Base-by-base conservation (phyloP, 2,888 invertebrate species). In the Gandaritis pyraliata region DNA sequence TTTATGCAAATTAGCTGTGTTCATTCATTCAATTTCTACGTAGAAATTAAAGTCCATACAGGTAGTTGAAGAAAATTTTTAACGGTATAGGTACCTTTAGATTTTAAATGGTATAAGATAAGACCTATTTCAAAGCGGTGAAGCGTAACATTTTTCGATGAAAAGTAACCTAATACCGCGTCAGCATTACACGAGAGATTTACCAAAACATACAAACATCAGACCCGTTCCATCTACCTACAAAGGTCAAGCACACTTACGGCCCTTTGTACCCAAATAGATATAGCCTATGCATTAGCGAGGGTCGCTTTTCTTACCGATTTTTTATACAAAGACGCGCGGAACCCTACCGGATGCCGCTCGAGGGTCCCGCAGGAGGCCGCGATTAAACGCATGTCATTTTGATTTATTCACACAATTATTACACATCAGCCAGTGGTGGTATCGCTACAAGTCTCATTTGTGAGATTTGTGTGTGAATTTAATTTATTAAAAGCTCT, bases 321-420 rank as follows among this genome's bases (percentile, higher is more conserved):
- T 83, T 33, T 83, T 82, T 73, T 73, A 74, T 70, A 77, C 76
- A 82, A 75, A 79, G 76, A 77, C 70, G 74, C 70, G 69, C 73
- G 75, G 76, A 73, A 74, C 76, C 74, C 77, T 78, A 78, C 82
- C 80, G 81, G 77, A 71, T 72, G 73, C 72, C 82, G 81, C 79
- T 77, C 73, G 77, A 77, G 81, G 82, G 84, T 80, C 79, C 70
- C 76, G 74, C 70, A 71, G 70, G 69, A 72, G 71, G 76, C 78
- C 81, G 76, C 85, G 83, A 88, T 87, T 86, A 87, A 86, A 85
- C 79, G 85, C 78, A 82, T 83, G 87, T 85, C 88, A 86, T 84
- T 90, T 87, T 90, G 90, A 90, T 90, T 90, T 89, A 90, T 90
- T 76, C 72, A 70, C 60, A 79, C 83, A 83, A 87, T 88, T 85